These are phyloP conservation scores for Leptoclinus maculatus DNA, from an alignment of 2,797 vertebrate species.

Conservation along the genomic window DNA sequence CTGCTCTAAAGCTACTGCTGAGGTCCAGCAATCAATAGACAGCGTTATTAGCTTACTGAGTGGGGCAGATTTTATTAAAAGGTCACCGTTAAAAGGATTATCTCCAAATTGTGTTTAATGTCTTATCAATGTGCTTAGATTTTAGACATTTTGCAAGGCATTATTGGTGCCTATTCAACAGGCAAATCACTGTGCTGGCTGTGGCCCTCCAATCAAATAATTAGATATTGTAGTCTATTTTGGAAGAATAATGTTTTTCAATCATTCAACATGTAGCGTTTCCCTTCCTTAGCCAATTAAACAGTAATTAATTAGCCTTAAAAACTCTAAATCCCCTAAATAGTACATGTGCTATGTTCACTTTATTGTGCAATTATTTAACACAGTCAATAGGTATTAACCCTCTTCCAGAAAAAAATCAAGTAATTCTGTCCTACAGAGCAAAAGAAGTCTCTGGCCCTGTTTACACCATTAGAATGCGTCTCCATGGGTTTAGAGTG, in stretches of 20 bases:
- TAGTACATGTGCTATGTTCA: background rate
- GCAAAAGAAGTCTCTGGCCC: too few species aligned
- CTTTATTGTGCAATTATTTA: background rate
- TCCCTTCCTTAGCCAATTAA: constrained; percentile 6
- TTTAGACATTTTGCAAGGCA: constrained; percentile 3
- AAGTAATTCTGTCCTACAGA: background rate
- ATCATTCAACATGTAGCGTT: background rate
- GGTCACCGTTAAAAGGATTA: constrained; percentile 11
- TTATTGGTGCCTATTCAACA: background rate
- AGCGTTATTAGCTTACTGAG: background rate
- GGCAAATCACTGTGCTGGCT: background rate
- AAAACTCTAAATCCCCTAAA: background rate
- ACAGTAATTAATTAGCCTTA: background rate
- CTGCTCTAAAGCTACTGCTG: background rate
- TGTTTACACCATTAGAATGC: too few species aligned
- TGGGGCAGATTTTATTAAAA: constrained; percentile 26
- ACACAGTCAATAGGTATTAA: background rate
- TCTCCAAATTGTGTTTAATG: constrained; percentile 4
- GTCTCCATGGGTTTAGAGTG: too few species aligned
- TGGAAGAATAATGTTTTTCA: background rate
- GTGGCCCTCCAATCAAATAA: background rate
- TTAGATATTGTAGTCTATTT: background rate
- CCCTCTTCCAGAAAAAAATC: background rate
- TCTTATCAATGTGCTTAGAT: background rate
- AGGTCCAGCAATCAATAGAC: constrained; percentile 17